Evolutionary conservation across 1,140 invertebrate species (phyloP), one percentile per base, ranked within the genome.

Genomic region (Battus philenor): DNA sequence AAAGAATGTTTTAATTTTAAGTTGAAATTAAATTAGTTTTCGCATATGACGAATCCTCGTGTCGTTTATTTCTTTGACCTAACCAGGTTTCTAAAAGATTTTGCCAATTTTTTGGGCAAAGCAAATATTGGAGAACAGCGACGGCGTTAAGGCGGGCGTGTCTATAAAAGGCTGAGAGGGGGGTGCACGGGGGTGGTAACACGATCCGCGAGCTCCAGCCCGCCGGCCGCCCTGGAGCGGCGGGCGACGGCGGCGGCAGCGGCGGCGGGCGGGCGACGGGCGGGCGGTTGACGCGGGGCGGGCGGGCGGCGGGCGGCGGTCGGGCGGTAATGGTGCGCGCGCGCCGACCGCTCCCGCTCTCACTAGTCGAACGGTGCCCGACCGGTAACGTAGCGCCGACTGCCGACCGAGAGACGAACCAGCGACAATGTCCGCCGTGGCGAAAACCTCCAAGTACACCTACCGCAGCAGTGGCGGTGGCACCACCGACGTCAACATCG

Each of bases 401-500:
- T 79, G 75, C 75, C 78, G 77, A 78, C 55, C 72, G 72, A 74
- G 70, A 80, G 75, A 81, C 80, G 77, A 78, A 75, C 74, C 72
- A 80, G 74, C 76, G 87, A 89, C 89, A 86, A 90, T 91, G 87
- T 92, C 93, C 82, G 89, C 92, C 84, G 88, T 93, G 78, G 90
- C 93, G 68, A 95, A 94, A 88, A 90, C 91, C 64, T 94, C 94
- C 76, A 96, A 95, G 87, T 97, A 96, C 88, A 91, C 92, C 65
- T 97, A 97, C 89, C 91, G 93, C 78, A 93, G 92, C 68, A 90
- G 89, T 65, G 93, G 92, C 66, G 92, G 91, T 72, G 93, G 93
- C 77, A 89, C 87, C 63, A 93, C 94, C 78, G 94, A 97, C 88
- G 93, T 97, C 81, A 95, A 92, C 90, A 95, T 97, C 88, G 95